A percentile compares a stretch with the other conserved stretches of the same genome.
phyloP scores from a whole-genome alignment of 2,113 vertebrate species.

The Aptenodytes forsteri region DNA sequence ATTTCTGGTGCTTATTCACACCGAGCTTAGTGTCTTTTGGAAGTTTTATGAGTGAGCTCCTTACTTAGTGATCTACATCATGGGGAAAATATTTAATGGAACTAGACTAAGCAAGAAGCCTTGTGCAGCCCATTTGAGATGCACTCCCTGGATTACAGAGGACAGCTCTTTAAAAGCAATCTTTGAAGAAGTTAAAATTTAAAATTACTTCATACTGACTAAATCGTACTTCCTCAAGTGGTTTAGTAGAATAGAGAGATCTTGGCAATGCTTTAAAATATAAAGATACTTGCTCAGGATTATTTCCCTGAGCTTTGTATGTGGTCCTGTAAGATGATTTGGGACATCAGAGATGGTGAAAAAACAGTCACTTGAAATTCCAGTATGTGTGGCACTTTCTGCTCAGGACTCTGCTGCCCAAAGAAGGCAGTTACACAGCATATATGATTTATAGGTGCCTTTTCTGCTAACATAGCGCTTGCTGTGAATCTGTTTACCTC shows the following conservation, averaged over 20 bases:
- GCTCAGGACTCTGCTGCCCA: background rate
- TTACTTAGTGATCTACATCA: background rate
- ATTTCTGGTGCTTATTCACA: background rate
- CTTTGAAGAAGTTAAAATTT: background rate
- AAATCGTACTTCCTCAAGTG: background rate
- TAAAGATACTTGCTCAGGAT: background rate
- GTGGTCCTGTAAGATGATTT: background rate
- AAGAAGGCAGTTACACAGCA: fast-evolving
- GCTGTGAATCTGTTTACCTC: background rate
- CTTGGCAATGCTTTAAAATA: background rate
- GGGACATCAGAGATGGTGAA: background rate
- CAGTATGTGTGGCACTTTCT: fast-evolving
- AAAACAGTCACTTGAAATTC: background rate
- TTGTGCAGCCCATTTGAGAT: background rate
- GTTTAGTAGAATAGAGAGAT: background rate
- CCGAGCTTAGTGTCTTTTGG: background rate
- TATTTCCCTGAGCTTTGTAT: background rate
- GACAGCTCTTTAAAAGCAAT: background rate
- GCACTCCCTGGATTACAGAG: background rate
- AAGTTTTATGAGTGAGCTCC: background rate
- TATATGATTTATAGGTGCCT: background rate
- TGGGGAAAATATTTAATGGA: background rate
- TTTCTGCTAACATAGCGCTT: too few relatives aligned
- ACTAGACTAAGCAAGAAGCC: background rate
- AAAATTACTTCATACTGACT: background rate